Conservation (phyloP, 2,113 vertebrate genomes). For the Elgaria multicarinata region DNA sequence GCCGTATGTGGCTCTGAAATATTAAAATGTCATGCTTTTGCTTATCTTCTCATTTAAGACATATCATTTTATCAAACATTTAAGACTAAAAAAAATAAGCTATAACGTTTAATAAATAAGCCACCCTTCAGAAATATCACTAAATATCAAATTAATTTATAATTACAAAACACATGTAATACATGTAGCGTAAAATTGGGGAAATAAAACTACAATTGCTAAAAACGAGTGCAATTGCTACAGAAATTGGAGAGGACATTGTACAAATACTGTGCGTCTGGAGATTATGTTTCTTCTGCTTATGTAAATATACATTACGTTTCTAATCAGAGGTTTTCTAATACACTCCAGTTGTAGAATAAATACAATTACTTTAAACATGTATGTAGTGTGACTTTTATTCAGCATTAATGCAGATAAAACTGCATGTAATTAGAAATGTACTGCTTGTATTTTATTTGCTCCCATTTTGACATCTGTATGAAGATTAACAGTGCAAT, state of each 20-base stretch:
- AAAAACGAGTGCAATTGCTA: background rate
- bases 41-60: conserved; percentile 20
- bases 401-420: conserved; percentile 26
- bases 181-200: background rate
- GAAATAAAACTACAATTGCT: background rate
- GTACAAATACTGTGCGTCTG: background rate
- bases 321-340: conserved; percentile 13
- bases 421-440: conserved; percentile 4
- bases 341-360: conserved; percentile 5
- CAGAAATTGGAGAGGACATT: background rate
- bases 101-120: conserved; percentile 26
- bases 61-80: conserved; percentile 30
- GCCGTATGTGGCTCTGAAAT: conserved; percentile 14
- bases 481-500: background rate
- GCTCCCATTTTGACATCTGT: background rate
- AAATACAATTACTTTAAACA: conserved; percentile 26
- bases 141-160: conserved; percentile 18
- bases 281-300: background rate
- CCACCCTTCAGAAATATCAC: background rate
- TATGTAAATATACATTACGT: background rate
- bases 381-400: background rate
- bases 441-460: background rate
- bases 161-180: background rate
- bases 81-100: background rate
- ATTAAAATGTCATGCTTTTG: conserved; percentile 46